phyloP scores from a whole-genome alignment of 2,797 vertebrate species.

The Channallabes apus region DNA sequence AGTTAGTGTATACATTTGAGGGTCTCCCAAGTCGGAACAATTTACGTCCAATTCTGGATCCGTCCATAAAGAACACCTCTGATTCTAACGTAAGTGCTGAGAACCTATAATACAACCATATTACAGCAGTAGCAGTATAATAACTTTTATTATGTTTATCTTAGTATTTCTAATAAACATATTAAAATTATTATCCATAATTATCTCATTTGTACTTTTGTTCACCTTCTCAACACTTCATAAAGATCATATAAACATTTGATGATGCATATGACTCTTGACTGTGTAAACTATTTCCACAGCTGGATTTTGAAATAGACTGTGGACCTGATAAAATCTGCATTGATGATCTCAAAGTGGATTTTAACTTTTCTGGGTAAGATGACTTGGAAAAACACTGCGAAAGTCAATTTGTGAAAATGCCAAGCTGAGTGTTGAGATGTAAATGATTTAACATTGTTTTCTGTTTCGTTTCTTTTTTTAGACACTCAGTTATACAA shows the following conservation, averaged over 20 bases:
- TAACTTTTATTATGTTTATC: neutral
- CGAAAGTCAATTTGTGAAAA: neutral
- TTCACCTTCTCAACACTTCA: neutral
- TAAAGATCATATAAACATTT: neutral
- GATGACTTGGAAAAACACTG: neutral
- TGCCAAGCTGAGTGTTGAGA: neutral
- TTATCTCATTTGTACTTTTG: neutral
- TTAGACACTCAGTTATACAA: slow-evolving; percentile 59
- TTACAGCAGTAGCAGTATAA: neutral
- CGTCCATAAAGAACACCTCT: slow-evolving; percentile 51
- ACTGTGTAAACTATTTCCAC: slow-evolving; percentile 30
- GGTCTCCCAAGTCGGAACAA: slow-evolving; percentile 55
- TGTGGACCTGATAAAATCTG: slow-evolving; percentile 75
- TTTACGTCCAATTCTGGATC: slow-evolving; percentile 68
- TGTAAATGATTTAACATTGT: neutral
- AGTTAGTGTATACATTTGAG: slow-evolving; percentile 71
- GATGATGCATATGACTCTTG: neutral
- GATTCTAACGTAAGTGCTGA: slow-evolving; percentile 61
- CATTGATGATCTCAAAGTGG: slow-evolving; percentile 73
- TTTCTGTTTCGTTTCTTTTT: neutral
- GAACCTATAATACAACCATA: neutral
- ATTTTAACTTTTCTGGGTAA: slow-evolving; percentile 77
- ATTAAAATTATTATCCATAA: neutral
- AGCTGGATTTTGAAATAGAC: slow-evolving; percentile 81
- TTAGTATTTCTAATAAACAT: neutral